These are phyloP conservation scores for Aurelia sp. DNA, from an alignment of 30 jellyfish, hydroid and myxozoan genomes.

Conservation along the genomic window DNA sequence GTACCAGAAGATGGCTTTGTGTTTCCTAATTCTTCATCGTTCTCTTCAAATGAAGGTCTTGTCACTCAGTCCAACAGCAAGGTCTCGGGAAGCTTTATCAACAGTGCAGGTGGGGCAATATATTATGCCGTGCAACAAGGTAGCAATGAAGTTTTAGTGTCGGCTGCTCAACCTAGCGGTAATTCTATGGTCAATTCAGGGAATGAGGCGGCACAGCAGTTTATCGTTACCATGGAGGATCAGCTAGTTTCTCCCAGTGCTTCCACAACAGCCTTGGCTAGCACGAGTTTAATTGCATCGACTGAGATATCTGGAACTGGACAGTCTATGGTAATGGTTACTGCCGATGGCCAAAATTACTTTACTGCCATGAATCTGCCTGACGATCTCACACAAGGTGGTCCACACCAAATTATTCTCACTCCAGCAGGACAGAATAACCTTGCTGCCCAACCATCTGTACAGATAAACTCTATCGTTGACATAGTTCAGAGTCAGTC, in stretches of 20 bases:
- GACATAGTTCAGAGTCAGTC: not conserved
- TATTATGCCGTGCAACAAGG: constrained; percentile 20
- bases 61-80: constrained; percentile 31
- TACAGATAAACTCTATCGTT: constrained; percentile 5
- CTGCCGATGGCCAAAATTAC: constrained; percentile 67
- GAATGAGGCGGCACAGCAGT: constrained; percentile 12
- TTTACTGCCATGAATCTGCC: constrained; percentile 48
- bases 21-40: constrained; percentile 4
- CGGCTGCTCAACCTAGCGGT: constrained; percentile 41
- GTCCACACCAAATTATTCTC: constrained; percentile 43
- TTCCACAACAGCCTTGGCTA: constrained; percentile 36
- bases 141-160: constrained; percentile 19
- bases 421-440: constrained; percentile 34
- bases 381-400: constrained; percentile 26
- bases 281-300: constrained; percentile 46
- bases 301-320: constrained; percentile 54
- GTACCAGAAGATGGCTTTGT: not conserved
- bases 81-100: constrained; percentile 3
- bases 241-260: constrained; percentile 51
- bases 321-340: constrained; percentile 68
- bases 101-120: constrained; percentile 16
- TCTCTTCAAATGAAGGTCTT: constrained; percentile 10
- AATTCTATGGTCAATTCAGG: constrained; percentile 1
- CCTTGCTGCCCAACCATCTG: constrained; percentile 17
- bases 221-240: constrained; percentile 49